phyloP scores from a whole-genome alignment of 92 coral and sea anemone genomes.

The Meandrina meandrites region DNA sequence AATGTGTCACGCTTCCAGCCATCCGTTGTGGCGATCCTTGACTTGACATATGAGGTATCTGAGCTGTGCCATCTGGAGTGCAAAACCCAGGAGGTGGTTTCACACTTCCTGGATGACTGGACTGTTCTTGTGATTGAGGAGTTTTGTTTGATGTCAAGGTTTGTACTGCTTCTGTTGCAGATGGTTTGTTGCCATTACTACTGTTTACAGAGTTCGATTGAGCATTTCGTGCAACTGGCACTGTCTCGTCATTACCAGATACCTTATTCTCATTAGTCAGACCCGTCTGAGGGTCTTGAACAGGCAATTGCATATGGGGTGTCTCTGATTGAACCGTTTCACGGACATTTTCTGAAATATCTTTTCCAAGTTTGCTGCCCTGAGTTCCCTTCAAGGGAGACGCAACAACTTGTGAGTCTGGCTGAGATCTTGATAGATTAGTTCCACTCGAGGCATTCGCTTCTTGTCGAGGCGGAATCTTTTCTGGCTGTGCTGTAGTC shows the following conservation, averaged over 20 bases:
- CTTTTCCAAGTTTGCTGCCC: no score
- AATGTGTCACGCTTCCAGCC: conserved; percentile 1
- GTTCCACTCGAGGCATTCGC: background rate
- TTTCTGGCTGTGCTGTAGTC: background rate
- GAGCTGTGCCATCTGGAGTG: background rate
- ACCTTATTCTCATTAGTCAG: background rate
- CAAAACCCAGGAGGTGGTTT: conserved; percentile 36
- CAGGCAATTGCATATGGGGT: background rate
- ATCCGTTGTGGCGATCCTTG: background rate
- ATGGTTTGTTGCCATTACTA: background rate
- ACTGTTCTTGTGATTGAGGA: background rate
- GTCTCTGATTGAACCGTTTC: background rate
- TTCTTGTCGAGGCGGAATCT: background rate
- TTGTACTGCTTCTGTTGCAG: conserved; percentile 28
- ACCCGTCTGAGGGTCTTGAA: background rate
- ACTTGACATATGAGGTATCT: background rate
- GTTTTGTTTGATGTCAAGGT: background rate
- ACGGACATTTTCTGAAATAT: background rate
- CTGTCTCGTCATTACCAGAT: background rate
- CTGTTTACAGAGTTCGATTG: background rate
- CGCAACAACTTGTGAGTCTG: background rate
- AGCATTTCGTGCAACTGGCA: background rate
- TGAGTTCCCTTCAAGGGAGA: background rate
- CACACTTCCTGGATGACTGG: conserved; percentile 9
- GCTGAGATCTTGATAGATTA: conserved; percentile 7